phyloP scores from a whole-genome alignment of 2,888 invertebrate genomes.

The Apeira syringaria region DNA sequence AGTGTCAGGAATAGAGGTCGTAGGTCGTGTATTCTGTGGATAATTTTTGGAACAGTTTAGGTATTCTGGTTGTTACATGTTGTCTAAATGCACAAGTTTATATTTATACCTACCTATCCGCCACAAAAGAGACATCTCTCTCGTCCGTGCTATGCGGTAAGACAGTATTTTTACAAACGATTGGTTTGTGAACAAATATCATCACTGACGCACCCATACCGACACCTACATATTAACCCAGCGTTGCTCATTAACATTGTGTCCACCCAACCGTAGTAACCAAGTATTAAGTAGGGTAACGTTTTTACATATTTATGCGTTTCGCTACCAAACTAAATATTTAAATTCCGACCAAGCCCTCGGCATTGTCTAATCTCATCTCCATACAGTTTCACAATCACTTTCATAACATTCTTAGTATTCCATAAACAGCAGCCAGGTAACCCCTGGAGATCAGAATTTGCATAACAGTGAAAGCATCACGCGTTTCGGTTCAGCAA shows the following conservation, averaged over 20 bases:
- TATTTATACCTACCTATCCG: too few relatives aligned
- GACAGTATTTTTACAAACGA: too few relatives aligned
- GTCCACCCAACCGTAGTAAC: background rate
- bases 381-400: slow-evolving; percentile 26
- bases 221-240: too few relatives aligned
- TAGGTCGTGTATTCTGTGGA: too few relatives aligned
- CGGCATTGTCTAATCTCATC: slow-evolving; percentile 18
- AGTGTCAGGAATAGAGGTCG: too few relatives aligned
- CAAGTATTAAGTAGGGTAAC: slow-evolving; percentile 1
- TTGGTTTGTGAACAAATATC: too few relatives aligned
- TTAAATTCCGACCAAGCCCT: slow-evolving; percentile 10
- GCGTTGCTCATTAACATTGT: background rate
- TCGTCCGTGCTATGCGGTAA: too few relatives aligned
- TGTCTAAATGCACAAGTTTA: too few relatives aligned
- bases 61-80: too few relatives aligned
- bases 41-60: too few relatives aligned
- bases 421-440: slow-evolving; percentile 22
- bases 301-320: background rate
- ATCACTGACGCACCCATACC: too few relatives aligned
- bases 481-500: slow-evolving; percentile 25
- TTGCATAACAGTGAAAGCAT: slow-evolving; percentile 39
- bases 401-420: slow-evolving; percentile 36
- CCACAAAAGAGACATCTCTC: too few relatives aligned
- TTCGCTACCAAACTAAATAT: background rate
- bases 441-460: slow-evolving; percentile 39